phyloP scores from a whole-genome alignment of 2,113 vertebrate species.

The Accipiter virgatus region DNA sequence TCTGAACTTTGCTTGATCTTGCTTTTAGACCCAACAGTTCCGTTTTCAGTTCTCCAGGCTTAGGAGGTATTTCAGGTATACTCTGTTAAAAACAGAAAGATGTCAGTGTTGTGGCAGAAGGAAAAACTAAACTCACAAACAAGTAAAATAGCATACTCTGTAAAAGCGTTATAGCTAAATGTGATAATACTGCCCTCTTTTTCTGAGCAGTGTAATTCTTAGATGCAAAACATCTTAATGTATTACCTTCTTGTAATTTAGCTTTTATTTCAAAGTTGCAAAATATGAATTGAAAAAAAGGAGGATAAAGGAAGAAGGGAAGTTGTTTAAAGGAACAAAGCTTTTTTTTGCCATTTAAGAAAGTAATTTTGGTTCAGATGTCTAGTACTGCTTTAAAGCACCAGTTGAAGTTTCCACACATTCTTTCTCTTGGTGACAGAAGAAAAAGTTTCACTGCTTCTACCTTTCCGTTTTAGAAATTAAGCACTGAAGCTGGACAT shows the following conservation, averaged over 20 bases:
- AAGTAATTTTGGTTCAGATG: neutral
- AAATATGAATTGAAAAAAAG: neutral
- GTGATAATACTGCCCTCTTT: neutral
- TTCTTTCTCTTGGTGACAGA: neutral
- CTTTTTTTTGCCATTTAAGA: neutral
- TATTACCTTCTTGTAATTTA: neutral
- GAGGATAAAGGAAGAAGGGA: rapidly evolving
- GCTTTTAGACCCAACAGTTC: conserved; percentile 84
- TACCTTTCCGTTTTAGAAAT: neutral
- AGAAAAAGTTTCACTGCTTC: neutral
- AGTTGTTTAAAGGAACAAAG: neutral
- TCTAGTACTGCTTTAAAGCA: neutral
- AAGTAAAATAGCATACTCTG: neutral
- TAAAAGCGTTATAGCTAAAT: neutral
- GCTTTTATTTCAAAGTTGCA: neutral
- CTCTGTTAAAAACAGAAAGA: conserved; percentile 70
- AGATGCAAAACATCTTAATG: neutral
- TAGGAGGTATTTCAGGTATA: conserved; percentile 89
- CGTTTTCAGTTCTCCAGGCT: conserved; percentile 88
- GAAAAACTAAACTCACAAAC: neutral
- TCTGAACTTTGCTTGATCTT: conserved; percentile 1
- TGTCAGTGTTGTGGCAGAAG: neutral
- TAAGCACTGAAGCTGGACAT: neutral
- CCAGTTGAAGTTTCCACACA: neutral
- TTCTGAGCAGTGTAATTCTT: neutral